These are phyloP conservation scores for Bathynomus jamesi DNA, from an alignment of 1,140 invertebrate species.

Conservation along the genomic window DNA sequence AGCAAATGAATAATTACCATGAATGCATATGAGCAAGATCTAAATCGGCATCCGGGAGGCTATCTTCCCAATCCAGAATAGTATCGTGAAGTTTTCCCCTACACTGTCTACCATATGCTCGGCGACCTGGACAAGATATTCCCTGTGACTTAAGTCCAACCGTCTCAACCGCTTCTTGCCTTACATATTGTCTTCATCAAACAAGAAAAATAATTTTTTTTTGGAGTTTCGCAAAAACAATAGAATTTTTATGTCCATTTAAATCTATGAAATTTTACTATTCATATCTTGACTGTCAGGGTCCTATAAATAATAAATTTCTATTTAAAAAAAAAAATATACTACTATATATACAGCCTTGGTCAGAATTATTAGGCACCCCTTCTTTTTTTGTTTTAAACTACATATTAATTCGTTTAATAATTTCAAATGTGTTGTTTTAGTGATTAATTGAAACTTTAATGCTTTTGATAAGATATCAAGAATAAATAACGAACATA, in stretches of 20 bases:
- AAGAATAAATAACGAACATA: too few relatives aligned
- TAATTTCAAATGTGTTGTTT: too few relatives aligned
- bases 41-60: constrained; percentile 82
- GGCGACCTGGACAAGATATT: constrained; percentile 58
- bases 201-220: constrained; percentile 7
- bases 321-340: too few relatives aligned
- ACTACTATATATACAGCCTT: too few relatives aligned
- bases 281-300: too few relatives aligned
- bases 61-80: constrained; percentile 97
- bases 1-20: too few relatives aligned
- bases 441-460: too few relatives aligned
- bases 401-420: too few relatives aligned
- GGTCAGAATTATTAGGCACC: too few relatives aligned
- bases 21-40: constrained; percentile 78
- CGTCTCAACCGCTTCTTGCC: constrained; percentile 65
- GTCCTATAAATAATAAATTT: too few relatives aligned
- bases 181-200: constrained; percentile 66
- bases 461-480: too few relatives aligned
- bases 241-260: background rate
- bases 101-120: constrained; percentile 57
- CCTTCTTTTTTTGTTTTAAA: too few relatives aligned
- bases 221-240: background rate
- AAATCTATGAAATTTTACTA: background rate
- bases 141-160: constrained; percentile 86
- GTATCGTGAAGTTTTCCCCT: constrained; percentile 82